phyloP scores from a whole-genome alignment of 2,888 invertebrate species.

The Myopa tessellatipennis region DNA sequence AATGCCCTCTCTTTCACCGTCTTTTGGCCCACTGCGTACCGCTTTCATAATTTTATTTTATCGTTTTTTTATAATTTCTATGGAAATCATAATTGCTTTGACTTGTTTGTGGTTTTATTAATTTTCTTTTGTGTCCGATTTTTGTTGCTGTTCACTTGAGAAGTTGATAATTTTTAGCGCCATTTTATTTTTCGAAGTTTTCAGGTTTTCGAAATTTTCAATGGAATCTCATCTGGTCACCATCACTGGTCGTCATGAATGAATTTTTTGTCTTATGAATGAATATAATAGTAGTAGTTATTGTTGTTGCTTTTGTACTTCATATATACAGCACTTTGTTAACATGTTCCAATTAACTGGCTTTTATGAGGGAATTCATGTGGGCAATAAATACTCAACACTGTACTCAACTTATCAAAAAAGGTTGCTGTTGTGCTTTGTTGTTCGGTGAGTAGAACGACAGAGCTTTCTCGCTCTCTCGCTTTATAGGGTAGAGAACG shows the following conservation, averaged over 20 bases:
- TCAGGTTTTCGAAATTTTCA: constrained; percentile 19
- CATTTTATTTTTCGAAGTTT: constrained; percentile 21
- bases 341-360: constrained; percentile 16
- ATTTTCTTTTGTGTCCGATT: not conserved
- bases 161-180: constrained; percentile 13
- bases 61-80: constrained; percentile 23
- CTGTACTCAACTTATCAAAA: not conserved
- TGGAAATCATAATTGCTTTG: constrained; percentile 34
- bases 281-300: constrained; percentile 11
- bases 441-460: no score
- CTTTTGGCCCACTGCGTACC: not conserved
- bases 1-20: not conserved
- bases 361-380: constrained; percentile 26
- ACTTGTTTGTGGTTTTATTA: not conserved
- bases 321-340: not conserved
- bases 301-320: not conserved
- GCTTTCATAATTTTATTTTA: constrained; percentile 19
- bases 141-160: not conserved
- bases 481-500: no score
- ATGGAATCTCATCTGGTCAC: not conserved
- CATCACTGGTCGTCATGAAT: constrained; percentile 23
- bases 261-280: constrained; percentile 21
- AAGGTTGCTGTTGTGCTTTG: no score
- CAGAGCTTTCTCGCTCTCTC: no score
- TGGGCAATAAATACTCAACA: not conserved